These are phyloP conservation scores for Siphonodentalium dalli DNA, from an alignment of 2,888 invertebrate genomes.

Conservation along the genomic window DNA sequence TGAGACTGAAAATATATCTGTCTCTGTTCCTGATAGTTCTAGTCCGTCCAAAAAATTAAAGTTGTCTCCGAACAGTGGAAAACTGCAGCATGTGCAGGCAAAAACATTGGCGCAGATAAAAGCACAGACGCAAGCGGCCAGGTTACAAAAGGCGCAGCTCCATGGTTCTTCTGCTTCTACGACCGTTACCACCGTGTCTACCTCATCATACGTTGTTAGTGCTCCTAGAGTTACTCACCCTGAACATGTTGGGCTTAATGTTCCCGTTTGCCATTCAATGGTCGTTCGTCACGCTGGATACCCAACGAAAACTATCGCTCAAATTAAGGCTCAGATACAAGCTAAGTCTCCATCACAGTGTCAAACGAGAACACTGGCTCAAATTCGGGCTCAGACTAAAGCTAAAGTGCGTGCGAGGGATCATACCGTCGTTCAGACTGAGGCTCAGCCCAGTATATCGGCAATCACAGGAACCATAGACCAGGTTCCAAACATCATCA, in stretches of 20 bases:
- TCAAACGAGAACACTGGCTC: slow-evolving; percentile 59
- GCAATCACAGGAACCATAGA: slow-evolving; percentile 9
- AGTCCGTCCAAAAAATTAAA: no score
- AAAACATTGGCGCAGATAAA: slow-evolving; percentile 50
- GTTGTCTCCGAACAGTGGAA: neutral
- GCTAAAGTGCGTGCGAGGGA: slow-evolving; percentile 31
- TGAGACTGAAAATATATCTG: no score
- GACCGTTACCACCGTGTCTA: neutral
- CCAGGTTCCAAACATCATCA: slow-evolving; percentile 31
- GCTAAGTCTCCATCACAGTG: slow-evolving; percentile 33
- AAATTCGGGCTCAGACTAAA: slow-evolving; percentile 53
- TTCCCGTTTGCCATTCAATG: no score
- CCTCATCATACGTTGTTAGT: neutral
- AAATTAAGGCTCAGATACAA: slow-evolving; percentile 58
- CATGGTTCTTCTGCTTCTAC: slow-evolving; percentile 18
- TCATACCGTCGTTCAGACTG: slow-evolving; percentile 24
- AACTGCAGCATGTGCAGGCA: slow-evolving; percentile 34
- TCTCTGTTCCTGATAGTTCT: no score
- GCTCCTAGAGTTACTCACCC: no score
- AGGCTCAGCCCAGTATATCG: slow-evolving; percentile 12
- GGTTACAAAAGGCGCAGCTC: slow-evolving; percentile 34
- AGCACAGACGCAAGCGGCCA: slow-evolving; percentile 48
- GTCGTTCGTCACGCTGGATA: slow-evolving; percentile 18
- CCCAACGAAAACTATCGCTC: slow-evolving; percentile 55
- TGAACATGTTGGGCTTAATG: no score